Evolutionary conservation across 2,113 vertebrate species (phyloP), one percentile per base, ranked within the genome.

Genomic region (Pseudopodoces humilis): DNA sequence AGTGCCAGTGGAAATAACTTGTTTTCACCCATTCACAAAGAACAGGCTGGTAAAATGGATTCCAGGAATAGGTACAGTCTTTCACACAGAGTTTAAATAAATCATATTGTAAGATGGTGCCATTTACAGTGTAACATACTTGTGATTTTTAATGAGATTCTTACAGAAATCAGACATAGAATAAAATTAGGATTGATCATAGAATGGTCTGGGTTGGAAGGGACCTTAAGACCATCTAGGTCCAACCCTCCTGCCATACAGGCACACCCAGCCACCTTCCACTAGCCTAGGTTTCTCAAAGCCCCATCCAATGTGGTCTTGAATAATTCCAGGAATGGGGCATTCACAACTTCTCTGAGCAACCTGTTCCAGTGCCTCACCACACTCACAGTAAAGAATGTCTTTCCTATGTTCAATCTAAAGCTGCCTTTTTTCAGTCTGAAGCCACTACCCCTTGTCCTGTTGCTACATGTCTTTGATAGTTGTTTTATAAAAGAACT

Each of bases 1-100:
- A 50, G 72, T 96, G 93, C 94, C 95, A 96, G 85, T 39, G 81
- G 69, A 94, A 95, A 95, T 94, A 87, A 83, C 75, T 95, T 94
- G 79, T 92, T 97, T 95, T 86, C 71, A 93, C 52, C 50, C 80
- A 83, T 89, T 68, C 1, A 2, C 67, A 91, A 86, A 78, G 72
- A 93, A 81, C 59, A 86, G 64, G 64, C 83, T 94, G 75, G 83
- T 78, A 37, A 88, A 86, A 92, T 37, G 43, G 64, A 68, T 83
- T 92, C 88, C 88, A 94, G 72, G 77, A 94, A 94, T 83, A 95
- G 90, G 88, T 92, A 64, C 76, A 86, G 75, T 86, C 83, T 83
- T 95, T 92, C 80, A 93, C 83, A 75, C 11, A 44, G 53, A 72
- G 63, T 82, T 90, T 92, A 88, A 79, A 90, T 96, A 72, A 70